Evolutionary conservation across 2,888 invertebrate species (phyloP).

Genomic region (Saturnia japonica): DNA sequence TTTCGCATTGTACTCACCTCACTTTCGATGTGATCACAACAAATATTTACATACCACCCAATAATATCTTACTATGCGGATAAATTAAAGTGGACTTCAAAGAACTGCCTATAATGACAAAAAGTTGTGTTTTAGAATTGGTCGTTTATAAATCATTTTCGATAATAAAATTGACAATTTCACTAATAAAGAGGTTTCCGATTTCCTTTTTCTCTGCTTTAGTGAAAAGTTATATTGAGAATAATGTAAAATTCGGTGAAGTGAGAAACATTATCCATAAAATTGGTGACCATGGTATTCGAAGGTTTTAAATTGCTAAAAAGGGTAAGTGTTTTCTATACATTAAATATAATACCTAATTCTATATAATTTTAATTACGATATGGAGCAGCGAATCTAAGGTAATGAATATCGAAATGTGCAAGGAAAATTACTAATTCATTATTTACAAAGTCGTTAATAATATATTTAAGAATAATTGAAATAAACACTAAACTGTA

Average conservation of each 20-base stretch:
- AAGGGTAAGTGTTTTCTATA: slow-evolving; percentile 42
- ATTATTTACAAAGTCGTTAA: too few relatives aligned
- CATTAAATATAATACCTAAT: slow-evolving; percentile 6
- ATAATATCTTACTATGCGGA: slow-evolving; percentile 45
- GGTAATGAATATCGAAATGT: neutral
- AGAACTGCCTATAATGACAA: neutral
- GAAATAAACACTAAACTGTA: too few relatives aligned
- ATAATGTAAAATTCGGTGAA: slow-evolving; percentile 22
- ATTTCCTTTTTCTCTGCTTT: slow-evolving; percentile 34
- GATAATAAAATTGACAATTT: slow-evolving; percentile 49
- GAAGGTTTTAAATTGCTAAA: slow-evolving; percentile 36
- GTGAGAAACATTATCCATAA: neutral
- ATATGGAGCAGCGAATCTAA: neutral
- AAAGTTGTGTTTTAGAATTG: slow-evolving; percentile 27
- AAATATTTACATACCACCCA: slow-evolving; percentile 55
- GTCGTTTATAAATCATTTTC: slow-evolving; percentile 41
- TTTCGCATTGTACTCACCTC: slow-evolving; percentile 17
- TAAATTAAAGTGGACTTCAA: slow-evolving; percentile 36
- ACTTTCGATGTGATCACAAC: slow-evolving; percentile 42
- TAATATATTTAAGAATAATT: too few relatives aligned
- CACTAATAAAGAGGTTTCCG: slow-evolving; percentile 42
- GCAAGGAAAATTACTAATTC: too few relatives aligned
- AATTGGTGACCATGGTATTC: slow-evolving; percentile 42
- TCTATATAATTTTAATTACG: neutral
- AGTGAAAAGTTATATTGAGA: slow-evolving; percentile 27